Evolutionary conservation across 2,888 invertebrate genomes (phyloP).

Genomic region (Spisula subtruncata): DNA sequence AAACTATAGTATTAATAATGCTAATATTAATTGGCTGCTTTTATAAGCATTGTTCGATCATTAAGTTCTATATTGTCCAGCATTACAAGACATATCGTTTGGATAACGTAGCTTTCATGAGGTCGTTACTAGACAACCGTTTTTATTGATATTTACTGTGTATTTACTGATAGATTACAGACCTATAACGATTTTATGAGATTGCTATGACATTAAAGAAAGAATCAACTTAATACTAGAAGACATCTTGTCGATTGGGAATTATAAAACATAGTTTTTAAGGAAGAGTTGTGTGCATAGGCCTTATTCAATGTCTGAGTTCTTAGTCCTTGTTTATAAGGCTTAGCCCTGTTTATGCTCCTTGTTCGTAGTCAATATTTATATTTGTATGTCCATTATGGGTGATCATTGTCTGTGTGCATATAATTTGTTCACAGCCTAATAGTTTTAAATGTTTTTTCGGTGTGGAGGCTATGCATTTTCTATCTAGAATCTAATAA

Average conservation of each 20-base stretch:
- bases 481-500: no score
- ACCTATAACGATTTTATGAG: constrained; percentile 4
- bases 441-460: no score
- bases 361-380: no score
- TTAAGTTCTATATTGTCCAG: neutral
- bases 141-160: constrained; percentile 14
- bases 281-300: neutral
- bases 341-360: no score
- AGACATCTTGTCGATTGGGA: constrained; percentile 5
- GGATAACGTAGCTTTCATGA: neutral
- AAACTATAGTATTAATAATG: neutral
- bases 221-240: neutral
- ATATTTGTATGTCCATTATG: no score
- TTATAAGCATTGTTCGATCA: neutral
- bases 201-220: neutral
- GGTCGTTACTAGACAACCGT: constrained; percentile 27
- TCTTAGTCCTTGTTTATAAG: neutral
- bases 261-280: neutral
- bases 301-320: no score
- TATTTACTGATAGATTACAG: neutral
- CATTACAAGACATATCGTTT: neutral
- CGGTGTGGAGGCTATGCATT: no score
- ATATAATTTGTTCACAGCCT: no score
- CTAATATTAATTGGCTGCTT: neutral
- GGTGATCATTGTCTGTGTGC: no score